These are phyloP conservation scores for Spea hammondii DNA, from an alignment of 2,797 vertebrate species.

Conservation along the genomic window DNA sequence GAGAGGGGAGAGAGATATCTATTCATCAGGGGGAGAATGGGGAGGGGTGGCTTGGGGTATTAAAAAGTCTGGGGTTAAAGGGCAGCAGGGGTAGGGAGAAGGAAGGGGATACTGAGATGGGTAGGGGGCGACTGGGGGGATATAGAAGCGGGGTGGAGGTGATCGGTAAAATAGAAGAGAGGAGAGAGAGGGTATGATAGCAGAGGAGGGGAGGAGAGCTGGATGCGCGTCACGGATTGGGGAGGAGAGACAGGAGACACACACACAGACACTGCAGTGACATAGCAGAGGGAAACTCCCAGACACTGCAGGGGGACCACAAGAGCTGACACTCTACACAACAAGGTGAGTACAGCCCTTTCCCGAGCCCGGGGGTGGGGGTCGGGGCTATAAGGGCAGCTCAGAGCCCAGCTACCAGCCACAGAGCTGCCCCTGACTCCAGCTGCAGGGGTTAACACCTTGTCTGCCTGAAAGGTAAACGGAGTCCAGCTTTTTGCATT, in stretches of 20 bases:
- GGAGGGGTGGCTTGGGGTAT: too few relatives aligned
- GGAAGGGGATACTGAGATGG: not conserved
- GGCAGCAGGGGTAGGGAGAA: not conserved
- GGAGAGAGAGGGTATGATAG: not conserved
- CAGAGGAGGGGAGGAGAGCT: conserved; percentile 29
- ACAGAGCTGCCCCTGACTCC: not conserved
- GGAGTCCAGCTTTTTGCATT: too few relatives aligned
- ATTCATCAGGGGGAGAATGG: too few relatives aligned
- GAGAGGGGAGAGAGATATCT: too few relatives aligned
- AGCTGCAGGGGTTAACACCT: not conserved
- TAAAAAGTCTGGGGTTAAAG: not conserved
- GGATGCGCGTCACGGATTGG: conserved; percentile 30
- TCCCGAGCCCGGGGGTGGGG: not conserved
- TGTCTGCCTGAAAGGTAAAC: too few relatives aligned
- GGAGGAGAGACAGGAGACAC: conserved; percentile 35
- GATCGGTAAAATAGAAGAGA: not conserved
- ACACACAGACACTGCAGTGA: conserved; percentile 49
- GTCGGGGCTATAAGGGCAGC: not conserved
- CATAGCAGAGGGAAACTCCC: conserved; percentile 49
- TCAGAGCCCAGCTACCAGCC: not conserved
- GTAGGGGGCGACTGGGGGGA: not conserved
- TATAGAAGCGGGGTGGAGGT: not conserved
- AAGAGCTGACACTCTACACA: conserved; percentile 44
- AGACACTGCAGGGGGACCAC: conserved; percentile 49
- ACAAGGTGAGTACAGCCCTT: conserved; percentile 33